Base-by-base conservation (phyloP, 2,797 vertebrate species). In the Bradypus variegatus region DNA sequence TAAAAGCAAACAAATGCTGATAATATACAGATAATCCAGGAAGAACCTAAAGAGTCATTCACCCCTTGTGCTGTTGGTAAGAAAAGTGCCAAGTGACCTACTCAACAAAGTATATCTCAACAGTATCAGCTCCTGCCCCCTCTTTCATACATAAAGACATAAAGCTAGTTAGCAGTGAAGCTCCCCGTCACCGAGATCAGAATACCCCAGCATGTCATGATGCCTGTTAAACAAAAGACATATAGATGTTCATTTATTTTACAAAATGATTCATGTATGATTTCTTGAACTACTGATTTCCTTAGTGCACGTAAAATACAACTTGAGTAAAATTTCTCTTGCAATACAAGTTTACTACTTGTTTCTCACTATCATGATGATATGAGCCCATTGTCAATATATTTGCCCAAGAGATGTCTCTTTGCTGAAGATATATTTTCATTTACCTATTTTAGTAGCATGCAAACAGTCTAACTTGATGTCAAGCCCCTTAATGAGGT, bases 1-100 rank as follows among this genome's bases (percentile, higher is more conserved):
- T 89, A 85, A 89, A 85, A 89, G 50, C 62, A 93, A 93, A 90
- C 19, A 15, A 25, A 79, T 67, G 50, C 36, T 50, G 81, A 90
- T 27, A 11, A n/a, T 72, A 88, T 18, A 76, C 10, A 38, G 6
- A 5, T 45, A 58, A 81, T 45, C 38, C 50, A 89, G 84, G 76
- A 83, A 73, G 29, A 86, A 45, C 23, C 21, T 3, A 19, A 53
- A 76, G 15, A 16, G 29, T 36, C 36, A 11, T 23, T 38, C 70
- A 38, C 6, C 13, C 27, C 62, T 33, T 23, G 27, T 23, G 15
- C 58, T 33, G 23, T n/a, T 27, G 3, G 25, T 31, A 64, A 88
- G 45, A 41, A 48, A 75, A 31, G 29, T 5, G 15, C 29, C 41
- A 79, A 45, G 45, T 21, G 72, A 72, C 31, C 76, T 60, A 36